phyloP scores from a whole-genome alignment of 2,797 vertebrate species.

The Pseudochaenichthys georgianus region DNA sequence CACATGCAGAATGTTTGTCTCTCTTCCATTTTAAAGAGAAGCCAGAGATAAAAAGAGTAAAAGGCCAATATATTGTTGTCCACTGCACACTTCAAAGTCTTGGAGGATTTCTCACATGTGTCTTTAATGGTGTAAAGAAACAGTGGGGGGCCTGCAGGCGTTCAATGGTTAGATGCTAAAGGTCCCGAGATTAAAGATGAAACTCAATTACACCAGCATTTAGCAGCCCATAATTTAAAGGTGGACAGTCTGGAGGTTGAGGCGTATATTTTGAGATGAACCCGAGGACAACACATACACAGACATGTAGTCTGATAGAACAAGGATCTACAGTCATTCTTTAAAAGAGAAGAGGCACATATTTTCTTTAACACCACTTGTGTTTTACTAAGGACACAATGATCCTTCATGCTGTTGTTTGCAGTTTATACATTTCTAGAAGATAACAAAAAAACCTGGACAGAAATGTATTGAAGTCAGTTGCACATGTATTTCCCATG shows the following conservation, averaged over 20 bases:
- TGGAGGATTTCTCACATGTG: conserved; percentile 73
- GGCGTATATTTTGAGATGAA: conserved; percentile 4
- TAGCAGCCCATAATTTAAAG: conserved; percentile 37
- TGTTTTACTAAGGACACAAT: conserved; percentile 7
- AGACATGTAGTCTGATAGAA: conserved; percentile 20
- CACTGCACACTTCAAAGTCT: conserved; percentile 78
- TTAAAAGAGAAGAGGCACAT: background rate
- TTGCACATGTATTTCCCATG: conserved; percentile 47
- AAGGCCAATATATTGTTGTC: conserved; percentile 68
- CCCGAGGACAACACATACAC: conserved; percentile 22
- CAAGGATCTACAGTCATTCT: background rate
- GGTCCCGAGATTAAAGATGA: conserved; percentile 74
- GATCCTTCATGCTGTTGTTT: conserved; percentile 2
- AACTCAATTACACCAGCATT: conserved; percentile 70
- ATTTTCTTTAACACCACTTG: background rate
- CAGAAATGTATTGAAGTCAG: conserved; percentile 25
- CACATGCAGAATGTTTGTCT: conserved; percentile 18
- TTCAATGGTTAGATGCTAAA: conserved; percentile 74
- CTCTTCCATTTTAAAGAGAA: conserved; percentile 49
- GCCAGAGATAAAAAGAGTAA: conserved; percentile 66
- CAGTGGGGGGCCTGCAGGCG: conserved; percentile 66
- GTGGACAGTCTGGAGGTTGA: conserved; percentile 12
- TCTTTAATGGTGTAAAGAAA: conserved; percentile 80
- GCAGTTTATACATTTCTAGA: conserved; percentile 27
- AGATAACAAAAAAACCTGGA: conserved; percentile 2